These are phyloP conservation scores for Fratercula arctica DNA, from an alignment of 2,797 vertebrate genomes.

Conservation along the genomic window DNA sequence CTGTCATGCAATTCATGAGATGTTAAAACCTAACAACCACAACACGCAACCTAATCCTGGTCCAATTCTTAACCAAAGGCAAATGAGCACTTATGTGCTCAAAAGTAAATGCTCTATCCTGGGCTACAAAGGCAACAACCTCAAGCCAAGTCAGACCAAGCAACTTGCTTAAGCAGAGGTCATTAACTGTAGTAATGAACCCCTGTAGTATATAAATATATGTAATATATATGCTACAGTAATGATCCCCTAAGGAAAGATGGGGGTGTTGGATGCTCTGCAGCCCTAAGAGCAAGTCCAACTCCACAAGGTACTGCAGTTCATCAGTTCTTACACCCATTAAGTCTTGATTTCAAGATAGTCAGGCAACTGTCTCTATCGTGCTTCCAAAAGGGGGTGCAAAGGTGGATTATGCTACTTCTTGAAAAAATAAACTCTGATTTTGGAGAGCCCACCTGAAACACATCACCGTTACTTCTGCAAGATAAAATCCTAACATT, in stretches of 20 bases:
- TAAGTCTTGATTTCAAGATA: neutral
- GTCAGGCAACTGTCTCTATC: neutral
- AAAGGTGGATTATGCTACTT: too few relatives aligned
- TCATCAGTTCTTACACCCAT: accelerated
- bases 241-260: neutral
- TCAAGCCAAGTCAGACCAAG: neutral
- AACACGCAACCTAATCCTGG: neutral
- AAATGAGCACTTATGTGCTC: neutral
- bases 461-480: neutral
- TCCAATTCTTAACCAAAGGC: neutral
- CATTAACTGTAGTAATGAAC: neutral
- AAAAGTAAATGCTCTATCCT: neutral
- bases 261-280: neutral
- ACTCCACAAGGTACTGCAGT: neutral
- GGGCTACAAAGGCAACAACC: neutral
- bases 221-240: too few relatives aligned
- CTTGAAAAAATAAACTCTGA: neutral
- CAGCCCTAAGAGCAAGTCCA: neutral
- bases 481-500: neutral
- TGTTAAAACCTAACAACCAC: neutral
- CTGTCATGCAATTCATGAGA: neutral
- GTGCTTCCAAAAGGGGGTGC: neutral
- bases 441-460: neutral
- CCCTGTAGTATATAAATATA: neutral
- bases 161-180: neutral